These are phyloP conservation scores for Lepidochrysops patricia DNA, from an alignment of 2,888 invertebrate species.

Conservation along the genomic window DNA sequence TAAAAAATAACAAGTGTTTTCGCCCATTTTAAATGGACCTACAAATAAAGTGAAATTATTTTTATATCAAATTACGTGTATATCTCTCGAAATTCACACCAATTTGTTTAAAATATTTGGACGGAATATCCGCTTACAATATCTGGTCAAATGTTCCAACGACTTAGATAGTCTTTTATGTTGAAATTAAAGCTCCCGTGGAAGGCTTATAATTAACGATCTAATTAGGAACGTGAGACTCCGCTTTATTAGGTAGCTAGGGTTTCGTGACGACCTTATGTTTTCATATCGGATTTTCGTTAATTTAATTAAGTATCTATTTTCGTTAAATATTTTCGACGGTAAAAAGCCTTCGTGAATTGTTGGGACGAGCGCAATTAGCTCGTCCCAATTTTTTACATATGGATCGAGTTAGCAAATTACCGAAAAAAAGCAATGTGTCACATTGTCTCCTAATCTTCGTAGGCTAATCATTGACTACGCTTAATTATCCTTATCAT, in stretches of 20 bases:
- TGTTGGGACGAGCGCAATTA: constrained; percentile 9
- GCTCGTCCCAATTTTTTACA: no score
- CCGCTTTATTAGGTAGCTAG: constrained; percentile 60
- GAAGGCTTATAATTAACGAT: constrained; percentile 69
- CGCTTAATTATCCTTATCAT: background rate
- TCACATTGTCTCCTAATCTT: no score
- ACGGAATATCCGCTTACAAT: constrained; percentile 39
- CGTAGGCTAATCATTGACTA: background rate
- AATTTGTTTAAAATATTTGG: background rate
- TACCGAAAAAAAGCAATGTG: no score
- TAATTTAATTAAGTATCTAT: constrained; percentile 67
- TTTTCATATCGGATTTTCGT: constrained; percentile 66
- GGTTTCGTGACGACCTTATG: constrained; percentile 54
- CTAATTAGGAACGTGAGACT: constrained; percentile 72
- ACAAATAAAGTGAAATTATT: no score
- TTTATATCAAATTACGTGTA: no score
- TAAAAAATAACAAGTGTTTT: no score
- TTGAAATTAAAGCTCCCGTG: constrained; percentile 67
- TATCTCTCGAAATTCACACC: background rate
- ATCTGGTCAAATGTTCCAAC: constrained; percentile 53
- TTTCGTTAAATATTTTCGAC: constrained; percentile 35
- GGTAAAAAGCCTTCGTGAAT: constrained; percentile 19
- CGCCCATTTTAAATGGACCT: no score
- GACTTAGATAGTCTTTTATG: constrained; percentile 54
- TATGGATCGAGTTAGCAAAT: no score